phyloP scores from a whole-genome alignment of 2,888 invertebrate species.

The Drosophila picticornis region DNA sequence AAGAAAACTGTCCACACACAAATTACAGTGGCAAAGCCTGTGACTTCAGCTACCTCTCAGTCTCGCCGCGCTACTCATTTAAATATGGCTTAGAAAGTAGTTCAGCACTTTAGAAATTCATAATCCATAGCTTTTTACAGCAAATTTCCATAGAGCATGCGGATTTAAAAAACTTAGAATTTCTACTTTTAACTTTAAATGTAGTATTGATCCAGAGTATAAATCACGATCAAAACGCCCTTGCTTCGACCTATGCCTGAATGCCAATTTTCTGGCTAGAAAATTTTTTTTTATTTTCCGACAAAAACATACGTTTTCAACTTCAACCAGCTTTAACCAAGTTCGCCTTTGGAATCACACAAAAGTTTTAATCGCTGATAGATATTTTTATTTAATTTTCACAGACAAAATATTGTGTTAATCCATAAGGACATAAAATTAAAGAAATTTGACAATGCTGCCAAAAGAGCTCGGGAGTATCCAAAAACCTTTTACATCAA shows the following conservation, averaged over 20 bases:
- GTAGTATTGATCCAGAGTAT: neutral
- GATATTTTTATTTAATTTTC: neutral
- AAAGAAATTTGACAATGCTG: neutral
- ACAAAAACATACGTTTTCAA: too few species aligned
- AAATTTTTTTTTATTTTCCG: too few species aligned
- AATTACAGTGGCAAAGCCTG: neutral
- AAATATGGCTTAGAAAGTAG: neutral
- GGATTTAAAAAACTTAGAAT: neutral
- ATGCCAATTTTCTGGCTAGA: neutral
- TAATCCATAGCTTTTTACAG: neutral
- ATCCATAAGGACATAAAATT: neutral
- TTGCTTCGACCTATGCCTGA: neutral
- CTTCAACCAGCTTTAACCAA: neutral
- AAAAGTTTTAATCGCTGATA: neutral
- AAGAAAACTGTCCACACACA: neutral
- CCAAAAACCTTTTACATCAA: conserved; percentile 1
- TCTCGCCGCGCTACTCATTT: neutral
- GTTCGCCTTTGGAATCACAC: neutral
- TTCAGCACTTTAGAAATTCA: neutral
- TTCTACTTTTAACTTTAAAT: neutral
- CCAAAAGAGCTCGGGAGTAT: neutral
- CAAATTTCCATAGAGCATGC: neutral
- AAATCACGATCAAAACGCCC: neutral
- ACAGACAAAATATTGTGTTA: neutral
- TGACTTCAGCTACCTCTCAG: neutral